A percentile compares a stretch with the other conserved stretches of the same genome.
phyloP scores from a whole-genome alignment of 2,797 vertebrate species.

The Gobionotothen gibberifrons region DNA sequence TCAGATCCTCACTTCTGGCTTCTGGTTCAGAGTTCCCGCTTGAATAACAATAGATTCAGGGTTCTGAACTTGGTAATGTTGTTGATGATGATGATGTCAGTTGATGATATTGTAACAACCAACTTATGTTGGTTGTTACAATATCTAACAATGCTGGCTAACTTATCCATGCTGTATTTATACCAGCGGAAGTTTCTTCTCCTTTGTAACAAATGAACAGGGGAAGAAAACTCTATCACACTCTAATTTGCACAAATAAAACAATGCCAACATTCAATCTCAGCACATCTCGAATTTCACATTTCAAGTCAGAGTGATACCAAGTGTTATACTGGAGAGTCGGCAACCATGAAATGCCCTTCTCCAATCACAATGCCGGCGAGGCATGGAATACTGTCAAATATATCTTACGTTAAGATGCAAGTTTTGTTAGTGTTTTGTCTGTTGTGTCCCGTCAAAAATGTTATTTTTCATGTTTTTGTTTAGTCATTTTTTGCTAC shows the following conservation, averaged over 20 bases:
- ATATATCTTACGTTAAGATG: background rate
- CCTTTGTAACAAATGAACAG: constrained; percentile 8
- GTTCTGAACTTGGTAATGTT: background rate
- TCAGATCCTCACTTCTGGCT: too few species aligned
- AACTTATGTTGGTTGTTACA: background rate
- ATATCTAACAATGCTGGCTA: background rate
- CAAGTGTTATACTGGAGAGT: background rate
- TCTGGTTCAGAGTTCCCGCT: too few species aligned
- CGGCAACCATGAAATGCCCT: background rate
- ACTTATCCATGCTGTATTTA: background rate
- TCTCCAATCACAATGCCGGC: background rate
- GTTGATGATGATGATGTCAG: too few species aligned
- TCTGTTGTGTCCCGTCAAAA: too few species aligned
- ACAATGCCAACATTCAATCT: background rate
- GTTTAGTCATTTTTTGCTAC: too few species aligned
- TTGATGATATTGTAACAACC: too few species aligned
- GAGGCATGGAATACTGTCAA: background rate
- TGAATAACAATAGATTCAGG: too few species aligned
- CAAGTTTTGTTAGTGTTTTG: too few species aligned
- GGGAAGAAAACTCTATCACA: background rate
- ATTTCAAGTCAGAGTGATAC: background rate
- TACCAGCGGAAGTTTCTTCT: background rate
- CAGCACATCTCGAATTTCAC: background rate
- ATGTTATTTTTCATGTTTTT: too few species aligned
- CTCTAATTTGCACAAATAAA: constrained; percentile 3